Evolutionary conservation across 2,797 vertebrate genomes (phyloP).

Genomic region (Macrochelys suwanniensis): DNA sequence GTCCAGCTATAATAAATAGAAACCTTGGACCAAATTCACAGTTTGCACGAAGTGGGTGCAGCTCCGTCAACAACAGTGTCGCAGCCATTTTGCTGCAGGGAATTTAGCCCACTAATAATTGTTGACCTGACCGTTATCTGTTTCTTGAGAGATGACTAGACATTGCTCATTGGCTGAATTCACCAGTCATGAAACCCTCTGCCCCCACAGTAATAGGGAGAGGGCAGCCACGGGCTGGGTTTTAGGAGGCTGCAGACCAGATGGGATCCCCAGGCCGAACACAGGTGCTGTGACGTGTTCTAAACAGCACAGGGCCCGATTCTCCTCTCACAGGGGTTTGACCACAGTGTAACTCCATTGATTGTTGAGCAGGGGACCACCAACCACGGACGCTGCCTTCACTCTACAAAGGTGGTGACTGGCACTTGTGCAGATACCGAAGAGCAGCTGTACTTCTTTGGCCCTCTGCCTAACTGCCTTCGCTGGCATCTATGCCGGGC

Average conservation of each 20-base stretch:
- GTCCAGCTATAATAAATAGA: not conserved
- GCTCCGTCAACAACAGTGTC: not conserved
- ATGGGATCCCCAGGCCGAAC: not conserved
- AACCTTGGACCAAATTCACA: accelerated
- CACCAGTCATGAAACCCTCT: not conserved
- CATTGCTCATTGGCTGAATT: not conserved
- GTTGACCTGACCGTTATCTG: too few relatives aligned
- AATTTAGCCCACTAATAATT: not conserved
- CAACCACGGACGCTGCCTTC: not conserved
- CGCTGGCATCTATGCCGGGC: not conserved
- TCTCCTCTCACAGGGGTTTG: not conserved
- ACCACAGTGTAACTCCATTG: accelerated
- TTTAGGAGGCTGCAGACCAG: not conserved
- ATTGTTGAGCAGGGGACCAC: not conserved
- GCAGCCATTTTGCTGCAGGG: not conserved
- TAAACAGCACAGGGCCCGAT: not conserved
- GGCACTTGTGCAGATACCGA: not conserved
- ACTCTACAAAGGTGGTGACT: not conserved
- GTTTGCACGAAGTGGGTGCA: not conserved
- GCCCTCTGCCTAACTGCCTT: not conserved
- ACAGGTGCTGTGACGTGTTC: not conserved
- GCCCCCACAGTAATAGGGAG: not conserved
- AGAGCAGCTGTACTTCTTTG: not conserved
- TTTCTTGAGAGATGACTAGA: not conserved
- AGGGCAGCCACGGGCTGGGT: accelerated